Percentiles rank a stretch among this genome's conserved stretches.
Evolutionary conservation across 64 coral and sea anemone species (phyloP).

Genomic region (Hydrozoanthus tunicans): DNA sequence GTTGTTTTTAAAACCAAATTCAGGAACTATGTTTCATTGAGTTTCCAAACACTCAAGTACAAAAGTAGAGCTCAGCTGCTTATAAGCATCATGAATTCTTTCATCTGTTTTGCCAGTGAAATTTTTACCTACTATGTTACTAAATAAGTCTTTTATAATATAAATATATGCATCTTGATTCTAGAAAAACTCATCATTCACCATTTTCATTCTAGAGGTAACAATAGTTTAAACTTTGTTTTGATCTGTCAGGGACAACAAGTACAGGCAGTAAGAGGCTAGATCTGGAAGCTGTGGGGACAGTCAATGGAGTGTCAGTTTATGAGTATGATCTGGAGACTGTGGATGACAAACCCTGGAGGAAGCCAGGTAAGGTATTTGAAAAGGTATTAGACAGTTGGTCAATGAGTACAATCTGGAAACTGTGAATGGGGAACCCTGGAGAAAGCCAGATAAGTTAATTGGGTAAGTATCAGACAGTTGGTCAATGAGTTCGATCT

Average conservation of each 20-base stretch:
- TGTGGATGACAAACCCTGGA: constrained; percentile 96
- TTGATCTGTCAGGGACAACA: background rate
- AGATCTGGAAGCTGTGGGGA: constrained; percentile 89
- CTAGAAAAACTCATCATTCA: no score
- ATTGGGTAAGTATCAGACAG: background rate
- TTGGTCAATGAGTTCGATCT: constrained; percentile 83
- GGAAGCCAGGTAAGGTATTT: constrained; percentile 84
- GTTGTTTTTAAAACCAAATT: no score
- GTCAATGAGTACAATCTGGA: constrained; percentile 91
- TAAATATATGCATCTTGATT: no score
- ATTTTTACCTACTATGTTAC: no score
- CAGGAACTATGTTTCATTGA: no score
- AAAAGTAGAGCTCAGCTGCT: no score
- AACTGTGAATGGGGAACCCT: constrained; percentile 90
- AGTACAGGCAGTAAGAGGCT: constrained; percentile 74
- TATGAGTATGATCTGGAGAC: constrained; percentile 99
- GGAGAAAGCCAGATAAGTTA: constrained; percentile 93
- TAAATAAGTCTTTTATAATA: no score
- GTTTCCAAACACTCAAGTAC: no score
- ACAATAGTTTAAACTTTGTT: no score
- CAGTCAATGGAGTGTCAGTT: constrained; percentile 95
- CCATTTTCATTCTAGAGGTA: no score
- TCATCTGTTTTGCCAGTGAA: no score
- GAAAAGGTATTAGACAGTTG: background rate
- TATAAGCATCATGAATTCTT: no score